A percentile compares a stretch with the other conserved stretches of the same genome.
phyloP scores from a whole-genome alignment of 2,113 vertebrate genomes.

The Enhydra lutris region DNA sequence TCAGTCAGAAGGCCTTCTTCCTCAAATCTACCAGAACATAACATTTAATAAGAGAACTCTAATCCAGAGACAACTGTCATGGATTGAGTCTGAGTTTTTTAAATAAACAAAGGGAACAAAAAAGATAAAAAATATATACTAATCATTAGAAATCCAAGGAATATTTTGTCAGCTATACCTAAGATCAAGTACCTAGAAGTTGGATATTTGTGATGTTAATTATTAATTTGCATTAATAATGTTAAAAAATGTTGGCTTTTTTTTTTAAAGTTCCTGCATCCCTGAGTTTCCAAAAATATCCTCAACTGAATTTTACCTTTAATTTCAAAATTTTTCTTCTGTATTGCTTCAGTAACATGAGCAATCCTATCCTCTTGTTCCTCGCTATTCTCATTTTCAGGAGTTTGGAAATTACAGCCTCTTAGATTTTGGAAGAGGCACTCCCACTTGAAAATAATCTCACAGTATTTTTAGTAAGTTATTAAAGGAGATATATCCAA shows the following conservation, averaged over 20 bases:
- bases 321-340: not conserved
- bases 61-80: not conserved
- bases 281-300: not conserved
- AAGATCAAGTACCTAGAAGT: not conserved
- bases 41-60: not conserved
- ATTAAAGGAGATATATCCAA: not conserved
- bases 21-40: not conserved
- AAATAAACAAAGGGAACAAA: not conserved
- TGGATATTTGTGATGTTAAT: not conserved
- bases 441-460: not conserved
- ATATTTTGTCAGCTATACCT: not conserved
- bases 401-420: not conserved
- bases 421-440: not conserved
- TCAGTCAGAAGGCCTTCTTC: not conserved
- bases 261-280: not conserved
- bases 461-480: not conserved
- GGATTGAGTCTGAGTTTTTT: not conserved
- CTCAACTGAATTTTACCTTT: not conserved
- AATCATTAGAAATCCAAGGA: not conserved
- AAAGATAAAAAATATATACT: not conserved
- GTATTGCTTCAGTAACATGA: not conserved
- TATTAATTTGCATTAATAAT: constrained; percentile 9
- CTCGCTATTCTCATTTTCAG: not conserved
- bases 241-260: not conserved
- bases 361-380: not conserved